These are phyloP conservation scores for Capitulum mitella DNA, from an alignment of 2,888 invertebrate species.

Conservation along the genomic window DNA sequence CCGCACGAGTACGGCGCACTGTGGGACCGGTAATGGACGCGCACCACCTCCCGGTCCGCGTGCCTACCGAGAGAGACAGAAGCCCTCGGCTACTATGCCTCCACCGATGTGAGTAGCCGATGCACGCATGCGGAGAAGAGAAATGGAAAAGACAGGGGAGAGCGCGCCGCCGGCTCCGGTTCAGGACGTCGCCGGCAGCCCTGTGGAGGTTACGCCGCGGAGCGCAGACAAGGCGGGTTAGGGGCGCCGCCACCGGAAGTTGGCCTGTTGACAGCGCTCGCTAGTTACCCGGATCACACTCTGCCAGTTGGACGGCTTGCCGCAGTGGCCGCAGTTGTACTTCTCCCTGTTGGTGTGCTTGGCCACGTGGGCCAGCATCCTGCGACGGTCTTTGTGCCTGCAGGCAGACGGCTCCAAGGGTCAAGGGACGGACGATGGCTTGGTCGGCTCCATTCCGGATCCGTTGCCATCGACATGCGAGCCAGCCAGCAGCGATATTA, in stretches of 20 bases:
- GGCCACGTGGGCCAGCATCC: conserved; percentile 36
- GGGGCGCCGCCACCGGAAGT: neutral
- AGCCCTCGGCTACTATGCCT: neutral
- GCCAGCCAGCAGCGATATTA: no score
- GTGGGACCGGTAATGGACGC: conserved; percentile 54
- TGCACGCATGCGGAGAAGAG: neutral
- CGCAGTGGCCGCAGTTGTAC: conserved; percentile 42
- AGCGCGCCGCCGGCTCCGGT: no score
- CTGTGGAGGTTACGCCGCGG: no score
- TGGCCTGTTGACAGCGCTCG: no score
- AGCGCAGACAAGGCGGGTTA: no score
- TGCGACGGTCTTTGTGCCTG: conserved; percentile 35
- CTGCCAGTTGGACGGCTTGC: conserved; percentile 43
- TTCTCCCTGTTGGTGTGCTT: conserved; percentile 34
- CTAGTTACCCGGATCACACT: conserved; percentile 40
- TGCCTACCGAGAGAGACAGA: conserved; percentile 47
- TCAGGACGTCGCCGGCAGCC: no score
- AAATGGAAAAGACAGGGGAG: neutral
- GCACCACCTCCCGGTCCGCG: conserved; percentile 56
- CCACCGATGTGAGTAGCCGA: neutral
- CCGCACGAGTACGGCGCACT: conserved; percentile 57
- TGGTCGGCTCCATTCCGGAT: no score
- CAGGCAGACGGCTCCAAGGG: neutral
- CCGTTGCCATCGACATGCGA: no score
- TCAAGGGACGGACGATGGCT: no score